These are phyloP conservation scores for Acleris cristana DNA, from an alignment of 2,888 invertebrate genomes.

Conservation along the genomic window DNA sequence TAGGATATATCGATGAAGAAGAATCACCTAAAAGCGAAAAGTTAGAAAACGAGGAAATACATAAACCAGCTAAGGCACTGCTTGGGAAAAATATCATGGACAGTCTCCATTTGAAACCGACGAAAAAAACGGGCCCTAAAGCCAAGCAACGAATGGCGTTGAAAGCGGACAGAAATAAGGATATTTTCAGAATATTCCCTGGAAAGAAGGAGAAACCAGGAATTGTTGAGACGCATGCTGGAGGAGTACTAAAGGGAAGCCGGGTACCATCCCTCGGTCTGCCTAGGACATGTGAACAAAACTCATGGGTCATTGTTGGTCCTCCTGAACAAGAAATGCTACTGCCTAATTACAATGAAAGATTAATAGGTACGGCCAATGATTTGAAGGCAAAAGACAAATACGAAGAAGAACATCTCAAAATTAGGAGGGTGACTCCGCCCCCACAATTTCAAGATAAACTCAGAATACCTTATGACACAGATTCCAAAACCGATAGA, in stretches of 20 bases:
- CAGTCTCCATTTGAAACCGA: conserved; percentile 75
- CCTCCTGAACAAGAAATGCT: conserved; percentile 72
- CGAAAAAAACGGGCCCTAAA: conserved; percentile 75
- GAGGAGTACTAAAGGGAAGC: conserved; percentile 69
- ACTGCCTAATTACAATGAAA: conserved; percentile 75
- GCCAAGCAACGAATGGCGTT: conserved; percentile 71
- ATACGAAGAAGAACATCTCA: conserved; percentile 53
- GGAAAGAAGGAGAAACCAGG: conserved; percentile 68
- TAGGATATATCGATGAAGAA: conserved; percentile 77
- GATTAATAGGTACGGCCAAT: conserved; percentile 62
- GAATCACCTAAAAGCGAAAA: conserved; percentile 51
- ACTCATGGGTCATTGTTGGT: conserved; percentile 75
- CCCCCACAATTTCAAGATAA: conserved; percentile 79
- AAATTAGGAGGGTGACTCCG: conserved; percentile 68
- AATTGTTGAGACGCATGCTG: conserved; percentile 63
- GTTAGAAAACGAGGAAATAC: conserved; percentile 58
- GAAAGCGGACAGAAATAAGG: conserved; percentile 66
- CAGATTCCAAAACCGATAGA: conserved; percentile 64
- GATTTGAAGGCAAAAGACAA: conserved; percentile 58
- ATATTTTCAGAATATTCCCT: conserved; percentile 72
- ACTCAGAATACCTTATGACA: conserved; percentile 64
- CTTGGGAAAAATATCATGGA: conserved; percentile 79
- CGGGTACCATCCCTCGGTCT: conserved; percentile 75
- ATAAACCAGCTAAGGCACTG: conserved; percentile 73
- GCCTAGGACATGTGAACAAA: conserved; percentile 67